Base-by-base conservation (phyloP, 2,113 vertebrate species). In the Aspidoscelis tigris region DNA sequence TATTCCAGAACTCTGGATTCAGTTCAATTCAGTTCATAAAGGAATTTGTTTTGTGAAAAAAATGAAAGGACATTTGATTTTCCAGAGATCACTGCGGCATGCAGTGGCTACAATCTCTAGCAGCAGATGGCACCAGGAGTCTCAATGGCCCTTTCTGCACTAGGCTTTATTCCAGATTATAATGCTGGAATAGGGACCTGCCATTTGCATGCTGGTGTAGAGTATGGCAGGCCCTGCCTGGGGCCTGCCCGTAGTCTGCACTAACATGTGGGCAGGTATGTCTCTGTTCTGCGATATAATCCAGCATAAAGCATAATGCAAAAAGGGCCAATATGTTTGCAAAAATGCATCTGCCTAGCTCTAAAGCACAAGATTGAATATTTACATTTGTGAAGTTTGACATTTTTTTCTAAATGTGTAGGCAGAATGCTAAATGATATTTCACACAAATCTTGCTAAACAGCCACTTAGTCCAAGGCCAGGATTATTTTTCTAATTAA, bases 371-470 rank as follows among this genome's bases (percentile, higher is more conserved):
- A 3, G 7, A 8, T 6, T 53, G 22, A 74, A 84, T 33, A 4
- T n/a, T 24, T 53, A 53, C 66, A 47, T 2, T 64, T 5, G 1
- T 7, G 44, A 18, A 88, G 82, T 2, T 78, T 74, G 2, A 7
- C 44, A 7, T 84, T 24, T 21, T 14, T 50, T 50, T 76, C 9
- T 12, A 88, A 81, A 88, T 20, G 55, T 6, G 39, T 0, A 74
- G 22, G 3, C 66, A 90, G 81, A 89, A 70, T 6, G 0, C 4
- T 85, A 72, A 47, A 5, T 2, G 61, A 47, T 58, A 68, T 44
- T 79, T 50, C n/a, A 72, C 64, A 75, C 61, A 1, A 88, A 41
- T 61, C 21, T 58, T 84, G 20, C 74, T 77, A 55, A 70, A 58
- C 55, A 65, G 0, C 7, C 47, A 86, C 73, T 74, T 44, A 72